Conservation (phyloP, 2,888 invertebrate genomes). For the Choristoneura rosaceana region DNA sequence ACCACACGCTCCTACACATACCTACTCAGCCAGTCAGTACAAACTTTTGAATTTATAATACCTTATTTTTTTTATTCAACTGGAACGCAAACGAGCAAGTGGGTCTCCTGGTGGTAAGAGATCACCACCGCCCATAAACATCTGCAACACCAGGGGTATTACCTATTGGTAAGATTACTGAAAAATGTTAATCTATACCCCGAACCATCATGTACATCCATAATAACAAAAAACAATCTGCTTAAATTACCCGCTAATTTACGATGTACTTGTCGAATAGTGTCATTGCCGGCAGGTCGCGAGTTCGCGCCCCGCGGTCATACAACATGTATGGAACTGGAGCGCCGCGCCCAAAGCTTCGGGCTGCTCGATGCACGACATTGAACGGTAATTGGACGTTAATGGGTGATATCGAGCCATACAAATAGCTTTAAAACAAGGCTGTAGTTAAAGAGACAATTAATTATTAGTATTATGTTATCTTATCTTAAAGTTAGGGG, state of each 20-base stretch:
- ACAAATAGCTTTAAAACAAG: slow-evolving; percentile 21
- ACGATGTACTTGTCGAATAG: slow-evolving; percentile 23
- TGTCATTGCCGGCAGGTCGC: slow-evolving; percentile 34
- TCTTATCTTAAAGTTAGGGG: too few relatives aligned
- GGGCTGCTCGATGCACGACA: slow-evolving; percentile 3
- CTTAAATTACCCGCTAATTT: slow-evolving; percentile 25
- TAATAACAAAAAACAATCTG: slow-evolving; percentile 7
- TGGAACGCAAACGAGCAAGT: too few relatives aligned
- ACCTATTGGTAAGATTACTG: too few relatives aligned
- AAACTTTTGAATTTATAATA: too few relatives aligned
- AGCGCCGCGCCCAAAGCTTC: slow-evolving; percentile 52
- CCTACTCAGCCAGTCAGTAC: too few relatives aligned
- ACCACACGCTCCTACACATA: too few relatives aligned
- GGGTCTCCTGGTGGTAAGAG: too few relatives aligned
- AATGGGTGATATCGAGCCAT: slow-evolving; percentile 2
- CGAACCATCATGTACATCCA: neutral
- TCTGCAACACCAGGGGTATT: too few relatives aligned
- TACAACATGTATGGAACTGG: slow-evolving; percentile 45
- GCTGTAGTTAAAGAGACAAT: slow-evolving; percentile 1
- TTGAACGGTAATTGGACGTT: slow-evolving; percentile 24
- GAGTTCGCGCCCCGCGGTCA: slow-evolving; percentile 17
- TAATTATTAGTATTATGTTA: too few relatives aligned
- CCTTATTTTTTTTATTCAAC: too few relatives aligned
- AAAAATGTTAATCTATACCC: too few relatives aligned
- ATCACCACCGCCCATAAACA: too few relatives aligned